A percentile compares a stretch with the other conserved stretches of the same genome.
These are phyloP conservation scores for Archaeoteleia sp. DNA, from an alignment of 2,888 invertebrate species.

Conservation along the genomic window DNA sequence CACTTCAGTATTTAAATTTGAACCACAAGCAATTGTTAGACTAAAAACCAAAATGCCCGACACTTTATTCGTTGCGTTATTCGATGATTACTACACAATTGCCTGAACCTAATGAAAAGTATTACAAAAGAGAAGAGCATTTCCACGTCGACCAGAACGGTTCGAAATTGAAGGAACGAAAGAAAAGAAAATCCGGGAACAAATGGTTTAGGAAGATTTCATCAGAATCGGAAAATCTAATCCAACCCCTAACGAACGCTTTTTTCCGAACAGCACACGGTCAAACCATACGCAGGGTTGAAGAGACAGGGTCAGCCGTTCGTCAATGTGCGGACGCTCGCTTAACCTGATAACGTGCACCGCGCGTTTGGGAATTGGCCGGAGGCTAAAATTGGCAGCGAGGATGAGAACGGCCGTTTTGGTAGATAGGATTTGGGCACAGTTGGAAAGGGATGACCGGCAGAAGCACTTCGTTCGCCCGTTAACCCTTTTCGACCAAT, in stretches of 20 bases:
- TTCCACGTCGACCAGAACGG: neutral
- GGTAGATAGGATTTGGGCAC: conserved; percentile 29
- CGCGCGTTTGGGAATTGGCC: neutral
- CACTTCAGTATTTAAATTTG: no score
- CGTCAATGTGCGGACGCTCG: conserved; percentile 10
- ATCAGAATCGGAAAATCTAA: conserved; percentile 4
- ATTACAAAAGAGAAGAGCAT: no score
- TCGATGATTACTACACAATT: no score
- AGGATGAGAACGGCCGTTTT: neutral
- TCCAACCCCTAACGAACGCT: neutral
- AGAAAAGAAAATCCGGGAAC: no score
- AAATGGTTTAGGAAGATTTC: no score
- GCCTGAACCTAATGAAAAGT: no score
- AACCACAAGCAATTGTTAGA: no score
- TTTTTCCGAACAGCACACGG: neutral
- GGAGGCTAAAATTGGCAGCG: conserved; percentile 5
- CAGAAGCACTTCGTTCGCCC: neutral
- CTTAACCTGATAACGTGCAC: neutral
- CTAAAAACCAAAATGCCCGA: no score
- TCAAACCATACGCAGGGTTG: neutral
- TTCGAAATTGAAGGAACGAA: neutral
- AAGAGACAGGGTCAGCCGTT: neutral
- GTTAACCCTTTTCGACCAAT: conserved; percentile 51
- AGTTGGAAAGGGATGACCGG: neutral
- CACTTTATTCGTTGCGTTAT: no score